Conservation (phyloP, 2,888 invertebrate species). For the Hermaeophaga mercurialis region DNA sequence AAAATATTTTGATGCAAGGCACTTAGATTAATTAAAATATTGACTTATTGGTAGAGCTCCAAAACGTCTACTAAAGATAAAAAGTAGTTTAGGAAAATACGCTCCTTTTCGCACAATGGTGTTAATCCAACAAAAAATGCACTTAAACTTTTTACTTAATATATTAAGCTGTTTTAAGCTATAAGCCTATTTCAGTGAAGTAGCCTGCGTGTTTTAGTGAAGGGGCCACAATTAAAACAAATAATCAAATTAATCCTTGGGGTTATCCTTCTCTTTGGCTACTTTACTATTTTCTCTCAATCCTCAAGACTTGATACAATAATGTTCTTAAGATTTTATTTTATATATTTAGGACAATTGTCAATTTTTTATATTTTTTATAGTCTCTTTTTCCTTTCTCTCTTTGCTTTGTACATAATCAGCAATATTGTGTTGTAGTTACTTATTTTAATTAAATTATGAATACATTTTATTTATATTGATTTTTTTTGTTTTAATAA, state of each 20-base stretch:
- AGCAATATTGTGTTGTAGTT: slow-evolving; percentile 20
- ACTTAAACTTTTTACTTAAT: slow-evolving; percentile 14
- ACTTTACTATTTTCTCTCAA: neutral
- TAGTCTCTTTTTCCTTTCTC: slow-evolving; percentile 6
- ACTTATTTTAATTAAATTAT: slow-evolving; percentile 21
- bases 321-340: neutral
- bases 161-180: slow-evolving; percentile 5
- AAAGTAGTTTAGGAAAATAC: slow-evolving; percentile 16
- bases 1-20: neutral
- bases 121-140: slow-evolving; percentile 17
- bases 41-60: slow-evolving; percentile 15
- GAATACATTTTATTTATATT: slow-evolving; percentile 20
- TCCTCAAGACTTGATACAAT: slow-evolving; percentile 15
- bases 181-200: slow-evolving; percentile 9
- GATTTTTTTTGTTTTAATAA: neutral
- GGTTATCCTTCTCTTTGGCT: neutral
- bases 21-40: neutral
- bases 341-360: neutral
- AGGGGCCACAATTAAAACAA: too few species aligned
- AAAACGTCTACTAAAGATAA: slow-evolving; percentile 13
- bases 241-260: too few species aligned
- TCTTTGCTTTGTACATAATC: slow-evolving; percentile 21
- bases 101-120: slow-evolving; percentile 2
- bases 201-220: neutral
- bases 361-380: slow-evolving; percentile 17